These are phyloP conservation scores for Eudyptes chrysolophus DNA, from an alignment of 2,113 vertebrate genomes.

Conservation along the genomic window DNA sequence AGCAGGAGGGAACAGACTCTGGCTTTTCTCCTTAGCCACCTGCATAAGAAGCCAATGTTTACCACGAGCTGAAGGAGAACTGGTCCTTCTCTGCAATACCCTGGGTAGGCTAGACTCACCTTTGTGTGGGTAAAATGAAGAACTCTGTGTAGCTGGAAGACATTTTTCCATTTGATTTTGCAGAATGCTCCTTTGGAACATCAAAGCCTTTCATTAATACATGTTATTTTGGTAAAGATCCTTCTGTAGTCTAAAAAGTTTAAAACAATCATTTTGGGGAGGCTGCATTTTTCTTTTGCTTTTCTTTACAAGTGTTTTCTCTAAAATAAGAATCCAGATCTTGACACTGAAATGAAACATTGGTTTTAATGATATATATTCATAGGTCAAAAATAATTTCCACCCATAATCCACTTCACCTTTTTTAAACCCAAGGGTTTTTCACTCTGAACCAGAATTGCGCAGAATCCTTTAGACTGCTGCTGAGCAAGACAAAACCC, in stretches of 20 bases:
- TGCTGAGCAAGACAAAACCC: neutral
- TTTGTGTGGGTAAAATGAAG: neutral
- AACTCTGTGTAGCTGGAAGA: neutral
- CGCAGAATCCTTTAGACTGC: neutral
- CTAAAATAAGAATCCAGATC: neutral
- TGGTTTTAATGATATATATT: neutral
- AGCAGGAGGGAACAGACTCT: neutral
- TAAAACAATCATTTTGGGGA: neutral
- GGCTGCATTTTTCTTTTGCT: neutral
- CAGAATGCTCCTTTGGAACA: neutral
- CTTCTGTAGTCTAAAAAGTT: neutral
- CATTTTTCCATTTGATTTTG: conserved; percentile 3
- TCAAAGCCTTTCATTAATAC: conserved; percentile 2
- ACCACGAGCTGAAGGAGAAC: neutral
- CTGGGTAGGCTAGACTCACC: neutral
- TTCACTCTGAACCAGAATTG: neutral
- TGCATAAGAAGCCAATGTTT: neutral
- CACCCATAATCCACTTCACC: neutral
- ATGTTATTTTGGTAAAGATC: neutral
- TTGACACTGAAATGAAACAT: neutral
- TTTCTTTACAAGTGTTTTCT: neutral
- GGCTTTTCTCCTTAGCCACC: neutral
- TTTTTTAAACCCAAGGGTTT: neutral
- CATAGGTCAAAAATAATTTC: neutral
- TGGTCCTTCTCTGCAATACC: neutral